A percentile compares a stretch with the other conserved stretches of the same genome.
Conservation (phyloP, 1,140 invertebrate species). For the Ips typographus region DNA sequence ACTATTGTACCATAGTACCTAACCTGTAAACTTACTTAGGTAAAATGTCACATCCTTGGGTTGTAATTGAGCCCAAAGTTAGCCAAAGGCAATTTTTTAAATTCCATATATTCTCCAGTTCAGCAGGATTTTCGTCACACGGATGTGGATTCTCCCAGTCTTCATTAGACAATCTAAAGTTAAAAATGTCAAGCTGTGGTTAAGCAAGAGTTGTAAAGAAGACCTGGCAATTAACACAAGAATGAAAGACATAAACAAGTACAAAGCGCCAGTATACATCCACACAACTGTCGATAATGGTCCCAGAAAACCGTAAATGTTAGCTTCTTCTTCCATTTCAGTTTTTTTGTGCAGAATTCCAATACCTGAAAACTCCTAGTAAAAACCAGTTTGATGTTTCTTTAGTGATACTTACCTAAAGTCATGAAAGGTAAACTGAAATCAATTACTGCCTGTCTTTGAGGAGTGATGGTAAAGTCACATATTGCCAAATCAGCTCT, state of each 20-base stretch:
- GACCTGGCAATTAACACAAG: conserved; percentile 41
- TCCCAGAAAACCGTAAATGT: conserved; percentile 84
- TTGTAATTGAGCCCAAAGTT: conserved; percentile 78
- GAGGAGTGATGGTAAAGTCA: conserved; percentile 88
- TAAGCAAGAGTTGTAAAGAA: background rate
- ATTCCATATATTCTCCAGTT: conserved; percentile 76
- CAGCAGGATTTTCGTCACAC: conserved; percentile 76
- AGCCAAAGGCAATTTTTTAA: conserved; percentile 77
- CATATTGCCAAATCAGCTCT: conserved; percentile 89
- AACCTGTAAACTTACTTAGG: conserved; percentile 64
- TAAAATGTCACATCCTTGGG: conserved; percentile 76
- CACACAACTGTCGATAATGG: conserved; percentile 89
- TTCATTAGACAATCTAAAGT: conserved; percentile 71
- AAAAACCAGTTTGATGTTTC: background rate
- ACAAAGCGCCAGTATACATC: conserved; percentile 88
- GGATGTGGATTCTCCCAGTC: conserved; percentile 91
- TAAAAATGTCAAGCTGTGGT: conserved; percentile 2
- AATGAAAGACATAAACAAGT: conserved; percentile 72
- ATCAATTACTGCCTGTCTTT: conserved; percentile 79
- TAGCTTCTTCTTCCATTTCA: conserved; percentile 64
- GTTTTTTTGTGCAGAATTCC: conserved; percentile 72
- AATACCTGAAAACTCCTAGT: conserved; percentile 52
- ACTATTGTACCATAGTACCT: background rate
- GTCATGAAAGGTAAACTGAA: conserved; percentile 92
- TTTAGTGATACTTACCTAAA: conserved; percentile 55